phyloP scores from a whole-genome alignment of 2,888 invertebrate genomes.

The Lasioglossum malachurum region DNA sequence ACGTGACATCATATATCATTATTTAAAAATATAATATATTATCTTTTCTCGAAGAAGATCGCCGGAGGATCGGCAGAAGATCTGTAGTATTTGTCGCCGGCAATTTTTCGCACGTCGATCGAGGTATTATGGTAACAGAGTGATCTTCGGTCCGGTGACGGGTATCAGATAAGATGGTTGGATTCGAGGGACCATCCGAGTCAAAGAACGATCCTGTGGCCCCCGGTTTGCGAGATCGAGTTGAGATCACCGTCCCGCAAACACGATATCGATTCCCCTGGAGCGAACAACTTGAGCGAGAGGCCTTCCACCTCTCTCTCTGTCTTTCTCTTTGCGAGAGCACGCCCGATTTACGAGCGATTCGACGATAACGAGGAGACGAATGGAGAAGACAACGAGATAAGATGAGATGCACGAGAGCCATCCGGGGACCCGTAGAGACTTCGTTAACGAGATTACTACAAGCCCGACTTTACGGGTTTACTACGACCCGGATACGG shows the following conservation, averaged over 20 bases:
- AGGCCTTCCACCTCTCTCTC: conserved; percentile 4
- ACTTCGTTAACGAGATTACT: conserved; percentile 69
- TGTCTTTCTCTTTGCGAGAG: conserved; percentile 37
- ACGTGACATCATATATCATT: too few relatives aligned
- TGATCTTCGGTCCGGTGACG: conserved; percentile 56
- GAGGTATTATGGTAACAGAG: conserved; percentile 30
- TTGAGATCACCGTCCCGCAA: conserved; percentile 51
- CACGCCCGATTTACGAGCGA: conserved; percentile 74
- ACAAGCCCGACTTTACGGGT: conserved; percentile 34
- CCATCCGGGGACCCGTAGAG: conserved; percentile 52
- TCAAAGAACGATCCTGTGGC: conserved; percentile 71
- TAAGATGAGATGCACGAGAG: conserved; percentile 71
- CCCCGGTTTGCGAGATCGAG: conserved; percentile 56
- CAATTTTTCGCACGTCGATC: conserved; percentile 24
- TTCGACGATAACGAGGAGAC: conserved; percentile 74
- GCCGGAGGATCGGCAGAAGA: neutral
- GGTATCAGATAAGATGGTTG: conserved; percentile 62
- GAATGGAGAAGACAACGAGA: conserved; percentile 69
- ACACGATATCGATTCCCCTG: conserved; percentile 68
- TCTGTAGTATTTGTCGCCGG: neutral
- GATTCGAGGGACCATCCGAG: conserved; percentile 59
- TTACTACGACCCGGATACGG: conserved; percentile 21
- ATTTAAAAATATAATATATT: too few relatives aligned
- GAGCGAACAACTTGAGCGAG: conserved; percentile 65
- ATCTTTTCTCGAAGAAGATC: neutral